Conservation (phyloP, 2,113 vertebrate species). For the Caracal caracal region DNA sequence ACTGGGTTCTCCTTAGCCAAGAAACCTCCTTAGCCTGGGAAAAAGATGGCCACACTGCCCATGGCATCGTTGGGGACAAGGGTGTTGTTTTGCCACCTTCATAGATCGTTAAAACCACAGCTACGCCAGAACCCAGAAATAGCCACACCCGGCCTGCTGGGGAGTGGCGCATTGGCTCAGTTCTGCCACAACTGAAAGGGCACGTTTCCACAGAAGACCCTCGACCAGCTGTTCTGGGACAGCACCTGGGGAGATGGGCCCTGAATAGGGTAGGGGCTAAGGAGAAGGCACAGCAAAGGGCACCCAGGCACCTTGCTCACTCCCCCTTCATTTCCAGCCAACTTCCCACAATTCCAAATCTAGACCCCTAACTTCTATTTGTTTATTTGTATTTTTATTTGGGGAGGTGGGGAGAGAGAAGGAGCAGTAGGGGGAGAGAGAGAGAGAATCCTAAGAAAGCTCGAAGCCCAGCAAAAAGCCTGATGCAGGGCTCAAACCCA, state of each 20-base stretch:
- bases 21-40: neutral
- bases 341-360: neutral
- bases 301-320: neutral
- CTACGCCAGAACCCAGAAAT: neutral
- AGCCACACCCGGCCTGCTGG: neutral
- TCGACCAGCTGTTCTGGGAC: neutral
- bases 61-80: rapidly evolving
- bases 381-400: no score
- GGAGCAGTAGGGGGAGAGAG: no score
- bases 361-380: neutral
- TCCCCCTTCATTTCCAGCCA: neutral
- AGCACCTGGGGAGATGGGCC: neutral
- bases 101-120: neutral
- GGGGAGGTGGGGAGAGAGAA: no score
- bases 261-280: neutral
- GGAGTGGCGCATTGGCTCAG: neutral
- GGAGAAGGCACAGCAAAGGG: neutral
- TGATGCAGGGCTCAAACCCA: no score
- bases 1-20: neutral
- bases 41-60: neutral
- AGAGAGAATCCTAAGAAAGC: no score
- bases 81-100: neutral
- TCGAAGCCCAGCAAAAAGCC: no score
- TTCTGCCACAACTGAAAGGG: neutral
- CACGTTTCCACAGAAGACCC: neutral